Conservation (phyloP, 2,113 vertebrate genomes). For the Trogon melanurus region DNA sequence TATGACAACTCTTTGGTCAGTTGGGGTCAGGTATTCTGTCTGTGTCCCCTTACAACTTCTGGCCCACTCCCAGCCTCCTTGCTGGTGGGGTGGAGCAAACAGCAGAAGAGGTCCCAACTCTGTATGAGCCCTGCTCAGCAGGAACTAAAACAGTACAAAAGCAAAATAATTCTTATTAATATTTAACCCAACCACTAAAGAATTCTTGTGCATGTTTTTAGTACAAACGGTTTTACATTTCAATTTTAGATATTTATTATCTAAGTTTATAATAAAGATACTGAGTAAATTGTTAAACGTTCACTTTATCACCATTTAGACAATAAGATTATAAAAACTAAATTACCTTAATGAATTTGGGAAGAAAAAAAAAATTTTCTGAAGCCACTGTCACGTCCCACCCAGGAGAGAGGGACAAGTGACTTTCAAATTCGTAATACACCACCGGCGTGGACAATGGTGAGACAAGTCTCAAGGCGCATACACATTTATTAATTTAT, state of each 20-base stretch:
- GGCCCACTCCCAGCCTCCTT: not conserved
- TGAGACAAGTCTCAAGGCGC: too few species aligned
- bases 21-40: accelerated
- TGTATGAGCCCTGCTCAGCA: not conserved
- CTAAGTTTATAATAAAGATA: not conserved
- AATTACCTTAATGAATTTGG: not conserved
- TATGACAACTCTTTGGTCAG: not conserved
- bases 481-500: too few species aligned
- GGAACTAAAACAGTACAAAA: not conserved
- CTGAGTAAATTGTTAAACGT: not conserved
- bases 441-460: too few species aligned
- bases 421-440: too few species aligned
- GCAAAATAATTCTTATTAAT: not conserved
- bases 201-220: not conserved
- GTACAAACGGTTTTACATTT: not conserved
- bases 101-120: not conserved
- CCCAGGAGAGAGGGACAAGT: too few species aligned
- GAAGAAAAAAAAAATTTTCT: not conserved
- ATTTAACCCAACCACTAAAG: not conserved
- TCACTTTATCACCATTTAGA: not conserved
- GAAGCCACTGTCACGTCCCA: too few species aligned
- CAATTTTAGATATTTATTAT: not conserved
- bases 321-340: not conserved
- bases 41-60: not conserved
- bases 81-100: accelerated